Base-by-base conservation (phyloP, 2,113 vertebrate species). In the Chloropsis hardwickii region DNA sequence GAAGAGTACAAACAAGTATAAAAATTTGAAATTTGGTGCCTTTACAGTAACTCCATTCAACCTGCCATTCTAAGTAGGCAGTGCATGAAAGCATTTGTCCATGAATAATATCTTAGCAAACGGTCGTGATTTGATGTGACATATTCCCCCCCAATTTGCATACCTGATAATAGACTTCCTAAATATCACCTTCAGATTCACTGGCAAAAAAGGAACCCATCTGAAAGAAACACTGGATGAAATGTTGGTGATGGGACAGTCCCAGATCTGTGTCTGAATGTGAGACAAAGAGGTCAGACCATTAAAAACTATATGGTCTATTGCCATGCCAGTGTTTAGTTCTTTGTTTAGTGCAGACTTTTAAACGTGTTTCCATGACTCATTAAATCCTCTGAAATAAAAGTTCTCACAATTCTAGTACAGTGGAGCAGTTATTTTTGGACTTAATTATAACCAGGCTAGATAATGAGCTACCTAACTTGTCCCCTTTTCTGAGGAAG, bases 371-470 rank as follows among this genome's bases (percentile, higher is more conserved):
- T 88, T 92, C 72, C 56, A 56, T 95, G 96, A 96, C 79, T 97
- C 96, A 96, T 95, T 96, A 95, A 97, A 95, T 97, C 88, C 87
- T 76, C 91, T 56, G 58, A 88, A 97, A 94, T 95, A 78, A 93
- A 92, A 81, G 70, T 64, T 37, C 71, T 70, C 28, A 74, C 50
- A 51, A 94, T 96, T 96, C 90, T 90, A 96, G 81, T 90, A 92
- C 29, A 97, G 81, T 88, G 76, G 74, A 96, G 81, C 80, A 85
- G 83, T 81, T 94, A 91, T 97, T 95, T 87, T 95, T 94, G 33
- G 22, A 88, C 95, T 96, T 92, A 94, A 92, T 93, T 93, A 90
- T 86, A 87, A 94, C 82, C 56, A 95, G 69, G 74, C 74, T 89
- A 79, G 65, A 88, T 95, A 81, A 88, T 85, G 54, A 96, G 81